Percentiles rank a stretch among this genome's conserved stretches.
Conservation (phyloP, 2,113 vertebrate genomes). For the Galbula dea region DNA sequence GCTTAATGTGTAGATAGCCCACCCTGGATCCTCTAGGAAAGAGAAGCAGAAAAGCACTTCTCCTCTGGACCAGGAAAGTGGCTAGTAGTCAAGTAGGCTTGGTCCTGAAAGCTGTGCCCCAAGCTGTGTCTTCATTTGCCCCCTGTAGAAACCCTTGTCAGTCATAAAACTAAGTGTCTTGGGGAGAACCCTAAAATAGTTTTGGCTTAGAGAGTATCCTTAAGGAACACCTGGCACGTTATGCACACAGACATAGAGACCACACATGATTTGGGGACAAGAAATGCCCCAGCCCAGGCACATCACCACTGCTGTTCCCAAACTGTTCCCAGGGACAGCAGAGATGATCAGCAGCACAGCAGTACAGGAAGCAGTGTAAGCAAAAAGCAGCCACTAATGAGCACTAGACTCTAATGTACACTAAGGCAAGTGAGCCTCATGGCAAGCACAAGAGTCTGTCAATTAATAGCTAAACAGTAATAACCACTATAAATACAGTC, state of each 20-base stretch:
- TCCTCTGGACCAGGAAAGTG: background rate
- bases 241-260: background rate
- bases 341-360: no score
- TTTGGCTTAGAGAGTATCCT: background rate
- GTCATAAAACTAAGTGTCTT: background rate
- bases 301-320: no score
- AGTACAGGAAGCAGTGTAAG: no score
- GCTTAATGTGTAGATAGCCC: background rate
- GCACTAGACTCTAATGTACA: no score
- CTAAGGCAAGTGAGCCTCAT: no score
- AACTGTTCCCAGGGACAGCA: no score
- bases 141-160: background rate
- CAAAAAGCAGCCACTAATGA: no score
- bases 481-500: background rate
- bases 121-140: background rate
- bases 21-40: background rate
- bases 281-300: no score
- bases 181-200: background rate
- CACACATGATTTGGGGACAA: background rate
- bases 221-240: fast-evolving
- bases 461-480: no score
- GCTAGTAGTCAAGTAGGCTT: background rate
- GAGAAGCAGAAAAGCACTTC: background rate
- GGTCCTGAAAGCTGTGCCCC: background rate
- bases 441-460: no score